Evolutionary conservation across 2,888 invertebrate species (phyloP), one percentile per base, ranked within the genome.

Genomic region (Allygus modestus): DNA sequence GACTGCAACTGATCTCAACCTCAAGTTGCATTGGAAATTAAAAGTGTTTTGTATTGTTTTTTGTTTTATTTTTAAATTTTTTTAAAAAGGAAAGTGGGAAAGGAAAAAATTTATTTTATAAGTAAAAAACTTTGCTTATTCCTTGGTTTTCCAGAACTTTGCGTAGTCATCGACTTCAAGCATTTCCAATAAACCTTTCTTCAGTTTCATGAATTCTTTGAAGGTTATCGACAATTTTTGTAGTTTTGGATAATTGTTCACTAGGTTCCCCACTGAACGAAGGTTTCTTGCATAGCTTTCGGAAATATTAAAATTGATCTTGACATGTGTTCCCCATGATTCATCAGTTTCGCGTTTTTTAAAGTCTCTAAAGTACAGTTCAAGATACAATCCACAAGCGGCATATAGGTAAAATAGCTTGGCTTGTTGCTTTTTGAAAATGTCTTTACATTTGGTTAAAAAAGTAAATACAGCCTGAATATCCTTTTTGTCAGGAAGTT

Each of bases 231-330:
- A 4, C 23, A 54, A 15, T 54, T 54, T 46, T 54, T 54, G 54
- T 5, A 54, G 54, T 54, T 54, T 54, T 54, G 54, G 54, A 54
- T 54, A 54, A 17, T 54, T 54, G 54, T 54, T 23, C n/a, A 54
- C n/a, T 54, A 54, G 5, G 23, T 54, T 54, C 5, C n/a, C 54
- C n/a, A 54, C 54, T 23, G 54, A 17, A 20, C 54, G n/a, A 12
- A 54, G 54, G 23, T 54, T 54, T 54, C 54, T 54, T 2, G 54
- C 54, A 54, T 54, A 23, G 23, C 54, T 54, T 15, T 17, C 23
- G 12, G 54, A 54, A 17, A 54, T 20, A 20, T 54, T 54, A 54
- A 54, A 54, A 23, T 54, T 17, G n/a, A 7, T 17, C 54, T 54
- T 54, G 23, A 54, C 17, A 12, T 54, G 54, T 54, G n/a, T 54